phyloP scores from a whole-genome alignment of 1,140 invertebrate genomes.

The Scylla paramamosain region DNA sequence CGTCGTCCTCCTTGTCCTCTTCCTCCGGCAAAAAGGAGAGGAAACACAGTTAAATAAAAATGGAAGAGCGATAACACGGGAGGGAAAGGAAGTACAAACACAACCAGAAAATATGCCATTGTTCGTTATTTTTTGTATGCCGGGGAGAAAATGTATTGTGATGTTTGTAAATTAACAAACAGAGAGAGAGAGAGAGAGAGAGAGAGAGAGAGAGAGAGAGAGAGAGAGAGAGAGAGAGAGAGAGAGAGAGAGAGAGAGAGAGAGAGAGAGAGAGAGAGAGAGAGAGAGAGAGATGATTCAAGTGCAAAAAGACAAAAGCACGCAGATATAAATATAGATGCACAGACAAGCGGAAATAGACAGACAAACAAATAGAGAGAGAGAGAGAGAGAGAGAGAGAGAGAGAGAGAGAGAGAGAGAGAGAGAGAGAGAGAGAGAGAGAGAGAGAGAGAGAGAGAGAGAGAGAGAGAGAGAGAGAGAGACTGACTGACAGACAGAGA shows the following conservation, averaged over 20 bases:
- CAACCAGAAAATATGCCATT: not conserved
- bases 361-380: too few relatives aligned
- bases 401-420: not conserved
- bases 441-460: not conserved
- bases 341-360: too few relatives aligned
- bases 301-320: too few relatives aligned
- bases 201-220: not conserved
- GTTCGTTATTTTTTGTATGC: not conserved
- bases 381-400: too few relatives aligned
- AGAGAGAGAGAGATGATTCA: not conserved
- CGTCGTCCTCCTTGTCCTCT: not conserved
- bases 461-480: not conserved
- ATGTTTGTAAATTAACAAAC: not conserved
- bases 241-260: slow-evolving; percentile 10
- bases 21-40: not conserved
- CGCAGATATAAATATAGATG: too few relatives aligned
- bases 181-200: not conserved
- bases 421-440: slow-evolving; percentile 4
- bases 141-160: not conserved
- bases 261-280: not conserved
- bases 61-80: not conserved
- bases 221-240: not conserved
- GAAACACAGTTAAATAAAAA: not conserved
- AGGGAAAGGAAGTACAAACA: not conserved
- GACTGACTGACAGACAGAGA: not conserved